Conservation (phyloP, 1,140 invertebrate genomes). For the Phymastichus coffea region DNA sequence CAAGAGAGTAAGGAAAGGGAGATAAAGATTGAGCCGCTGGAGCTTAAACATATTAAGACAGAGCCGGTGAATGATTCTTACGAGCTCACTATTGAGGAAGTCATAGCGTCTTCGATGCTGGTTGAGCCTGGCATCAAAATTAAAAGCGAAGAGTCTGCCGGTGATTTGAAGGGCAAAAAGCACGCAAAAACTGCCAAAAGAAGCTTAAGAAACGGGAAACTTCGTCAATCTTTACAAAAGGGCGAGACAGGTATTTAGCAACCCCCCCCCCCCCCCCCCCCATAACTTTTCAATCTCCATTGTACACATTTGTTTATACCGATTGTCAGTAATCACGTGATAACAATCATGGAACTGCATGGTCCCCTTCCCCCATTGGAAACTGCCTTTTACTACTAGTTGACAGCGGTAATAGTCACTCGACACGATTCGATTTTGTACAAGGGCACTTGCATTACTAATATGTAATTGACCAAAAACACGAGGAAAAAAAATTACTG, state of each 20-base stretch:
- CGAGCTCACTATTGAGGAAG: slow-evolving; percentile 52
- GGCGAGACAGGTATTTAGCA: slow-evolving; percentile 33
- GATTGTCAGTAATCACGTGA: too few species aligned
- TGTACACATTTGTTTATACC: too few species aligned
- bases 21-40: slow-evolving; percentile 21
- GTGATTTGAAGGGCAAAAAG: slow-evolving; percentile 35
- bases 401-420: too few species aligned
- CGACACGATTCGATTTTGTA: too few species aligned
- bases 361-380: too few species aligned
- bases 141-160: slow-evolving; percentile 16
- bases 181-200: slow-evolving; percentile 41
- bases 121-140: slow-evolving; percentile 40
- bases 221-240: slow-evolving; percentile 52
- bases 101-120: slow-evolving; percentile 49
- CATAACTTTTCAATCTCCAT: too few species aligned
- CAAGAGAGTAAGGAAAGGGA: slow-evolving; percentile 26
- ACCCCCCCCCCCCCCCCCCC: too few species aligned
- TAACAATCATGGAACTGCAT: too few species aligned
- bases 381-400: too few species aligned
- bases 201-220: slow-evolving; percentile 66
- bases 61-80: slow-evolving; percentile 32
- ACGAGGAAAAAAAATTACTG: too few species aligned
- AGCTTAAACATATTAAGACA: slow-evolving; percentile 7
- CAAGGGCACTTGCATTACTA: too few species aligned
- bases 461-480: too few species aligned